A percentile compares a stretch with the other conserved stretches of the same genome.
Conservation (phyloP, 2,113 vertebrate genomes). For the Ursus arctos region DNA sequence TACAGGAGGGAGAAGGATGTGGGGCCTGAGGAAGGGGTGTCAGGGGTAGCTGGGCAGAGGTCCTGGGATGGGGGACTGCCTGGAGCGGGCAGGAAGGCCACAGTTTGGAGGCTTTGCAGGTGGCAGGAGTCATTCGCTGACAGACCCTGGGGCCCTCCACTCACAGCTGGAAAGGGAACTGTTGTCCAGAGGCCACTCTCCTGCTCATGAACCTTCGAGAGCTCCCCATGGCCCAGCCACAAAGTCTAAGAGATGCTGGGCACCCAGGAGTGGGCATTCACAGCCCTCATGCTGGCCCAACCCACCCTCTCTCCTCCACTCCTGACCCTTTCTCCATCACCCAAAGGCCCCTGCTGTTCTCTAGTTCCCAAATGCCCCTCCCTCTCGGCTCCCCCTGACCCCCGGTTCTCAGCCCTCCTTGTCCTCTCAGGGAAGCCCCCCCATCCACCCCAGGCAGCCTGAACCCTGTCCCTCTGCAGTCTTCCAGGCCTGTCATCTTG, state of each 20-base stretch:
- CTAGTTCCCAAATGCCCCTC: too few relatives aligned
- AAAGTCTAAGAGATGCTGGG: background rate
- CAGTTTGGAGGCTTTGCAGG: background rate
- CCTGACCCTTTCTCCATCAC: background rate
- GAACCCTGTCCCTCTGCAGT: too few relatives aligned
- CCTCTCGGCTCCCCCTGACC: too few relatives aligned
- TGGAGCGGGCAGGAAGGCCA: background rate
- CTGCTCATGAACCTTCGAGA: background rate
- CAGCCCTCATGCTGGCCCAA: background rate
- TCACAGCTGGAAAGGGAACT: background rate
- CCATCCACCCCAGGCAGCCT: too few relatives aligned
- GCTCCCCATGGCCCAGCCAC: background rate
- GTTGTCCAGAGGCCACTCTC: background rate
- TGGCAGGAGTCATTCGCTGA: background rate
- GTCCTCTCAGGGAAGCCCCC: background rate
- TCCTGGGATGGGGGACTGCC: accelerated
- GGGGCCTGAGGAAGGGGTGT: background rate
- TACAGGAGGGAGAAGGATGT: background rate
- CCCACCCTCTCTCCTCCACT: too few relatives aligned
- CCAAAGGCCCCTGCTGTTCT: background rate
- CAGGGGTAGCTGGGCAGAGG: background rate
- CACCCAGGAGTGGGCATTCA: background rate
- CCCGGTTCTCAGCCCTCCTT: background rate
- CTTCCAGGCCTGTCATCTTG: background rate
- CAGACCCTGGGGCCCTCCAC: background rate